These are phyloP conservation scores for Dichetophora obliterata DNA, from an alignment of 2,888 invertebrate genomes.

Conservation along the genomic window DNA sequence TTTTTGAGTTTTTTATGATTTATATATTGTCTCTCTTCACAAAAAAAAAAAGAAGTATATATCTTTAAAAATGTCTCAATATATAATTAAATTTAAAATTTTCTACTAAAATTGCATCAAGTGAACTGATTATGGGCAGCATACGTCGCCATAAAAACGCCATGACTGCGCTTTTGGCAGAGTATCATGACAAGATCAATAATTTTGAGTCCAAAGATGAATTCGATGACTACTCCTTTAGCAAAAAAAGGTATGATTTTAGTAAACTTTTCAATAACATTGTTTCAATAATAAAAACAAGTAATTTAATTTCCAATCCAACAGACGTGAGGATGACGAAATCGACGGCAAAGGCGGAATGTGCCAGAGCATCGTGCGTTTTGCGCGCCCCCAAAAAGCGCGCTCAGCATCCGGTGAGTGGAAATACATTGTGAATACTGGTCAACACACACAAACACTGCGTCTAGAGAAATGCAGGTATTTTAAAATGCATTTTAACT, in stretches of 20 bases:
- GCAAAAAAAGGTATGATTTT: conserved; percentile 60
- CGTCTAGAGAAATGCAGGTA: conserved; percentile 81
- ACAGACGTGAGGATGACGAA: conserved; percentile 76
- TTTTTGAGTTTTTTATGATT: too few species aligned
- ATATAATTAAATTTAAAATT: too few species aligned
- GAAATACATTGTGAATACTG: conserved; percentile 89
- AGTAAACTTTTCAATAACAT: too few species aligned
- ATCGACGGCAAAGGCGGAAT: conserved; percentile 76
- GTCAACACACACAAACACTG: conserved; percentile 85
- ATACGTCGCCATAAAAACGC: conserved; percentile 79
- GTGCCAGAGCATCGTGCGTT: conserved; percentile 83
- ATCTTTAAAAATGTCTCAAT: too few species aligned
- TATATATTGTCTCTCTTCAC: too few species aligned
- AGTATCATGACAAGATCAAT: conserved; percentile 74
- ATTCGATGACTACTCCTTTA: conserved; percentile 62
- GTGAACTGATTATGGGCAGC: conserved; percentile 78
- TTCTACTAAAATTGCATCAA: conserved; percentile 53
- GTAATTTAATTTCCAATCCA: conserved; percentile 28
- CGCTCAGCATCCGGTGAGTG: conserved; percentile 84
- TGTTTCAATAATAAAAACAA: not conserved
- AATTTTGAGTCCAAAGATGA: conserved; percentile 68
- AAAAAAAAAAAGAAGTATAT: too few species aligned
- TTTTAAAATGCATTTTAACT: too few species aligned
- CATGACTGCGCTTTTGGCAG: conserved; percentile 78
- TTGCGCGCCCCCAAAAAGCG: conserved; percentile 84